Evolutionary conservation across 2,888 invertebrate species (phyloP), one percentile per base, ranked within the genome.

Genomic region (Bombylius discolor): DNA sequence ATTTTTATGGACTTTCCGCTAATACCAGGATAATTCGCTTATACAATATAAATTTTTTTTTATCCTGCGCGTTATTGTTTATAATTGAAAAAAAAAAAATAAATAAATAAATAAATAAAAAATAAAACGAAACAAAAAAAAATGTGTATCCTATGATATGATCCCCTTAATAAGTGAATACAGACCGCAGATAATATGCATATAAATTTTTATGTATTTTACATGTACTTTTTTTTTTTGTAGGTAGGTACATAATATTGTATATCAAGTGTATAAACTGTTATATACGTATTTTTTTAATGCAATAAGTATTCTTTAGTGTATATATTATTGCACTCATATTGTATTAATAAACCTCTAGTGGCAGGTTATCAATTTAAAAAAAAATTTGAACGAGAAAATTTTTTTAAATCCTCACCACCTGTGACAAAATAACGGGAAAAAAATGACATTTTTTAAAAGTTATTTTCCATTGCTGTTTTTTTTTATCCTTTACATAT

Each of bases 321-420:
- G 39, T 54, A 45, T 48, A 49, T 49, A 49, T 42, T 44, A 49
- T 54, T 39, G 49, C 44, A 49, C 49, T 49, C 49, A 49, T 23
- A 23, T 23, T 23, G 23, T 42, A 42, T 11, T 42, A 42, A 42
- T 7, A 36, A 42, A 46, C 49, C 55, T 44, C 53, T 49, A 54
- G 45, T 51, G 50, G 55, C 50, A 55, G 50, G 55, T 51, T 51
- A 55, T 55, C 55, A 55, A 55, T 55, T 55, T 55, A 47, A 50
- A 54, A 46, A 44, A 36, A 36, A 51, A n/a, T n/a, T 9, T 42
- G 9, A 42, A 42, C 11, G 39, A 31, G 49, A 36, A 51, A 55
- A 51, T 56, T 56, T 59, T 59, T 59, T 59, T 56, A 59, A 59
- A 59, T 59, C 59, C 59, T 59, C 51, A 53, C 52, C 59, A 59